phyloP scores from a whole-genome alignment of 2,888 invertebrate species.

The Nomada flava region DNA sequence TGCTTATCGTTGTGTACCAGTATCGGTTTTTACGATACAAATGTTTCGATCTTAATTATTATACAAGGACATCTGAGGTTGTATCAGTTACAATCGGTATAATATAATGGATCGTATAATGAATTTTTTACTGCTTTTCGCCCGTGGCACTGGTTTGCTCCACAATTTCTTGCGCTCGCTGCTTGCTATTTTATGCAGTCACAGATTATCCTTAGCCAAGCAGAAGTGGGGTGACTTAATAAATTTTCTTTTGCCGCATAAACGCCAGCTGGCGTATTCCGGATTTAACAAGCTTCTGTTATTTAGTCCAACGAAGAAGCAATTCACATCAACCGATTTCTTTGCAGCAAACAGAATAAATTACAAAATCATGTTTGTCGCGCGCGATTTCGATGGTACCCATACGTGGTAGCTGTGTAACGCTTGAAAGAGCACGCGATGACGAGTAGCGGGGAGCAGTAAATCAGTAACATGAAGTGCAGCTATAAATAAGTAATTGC shows the following conservation, averaged over 20 bases:
- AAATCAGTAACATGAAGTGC: too few species aligned
- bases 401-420: background rate
- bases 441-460: too few species aligned
- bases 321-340: background rate
- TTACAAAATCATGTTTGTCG: too few species aligned
- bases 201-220: background rate
- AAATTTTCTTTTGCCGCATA: background rate
- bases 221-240: background rate
- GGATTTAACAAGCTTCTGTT: conserved; percentile 39
- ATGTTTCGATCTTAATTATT: background rate
- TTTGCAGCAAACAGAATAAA: background rate
- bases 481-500: too few species aligned
- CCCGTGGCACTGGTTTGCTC: background rate
- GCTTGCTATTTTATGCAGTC: background rate
- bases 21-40: background rate
- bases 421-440: background rate
- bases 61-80: background rate
- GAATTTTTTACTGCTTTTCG: background rate
- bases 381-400: background rate
- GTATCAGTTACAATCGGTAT: background rate
- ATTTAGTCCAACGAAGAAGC: background rate
- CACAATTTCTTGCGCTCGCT: background rate
- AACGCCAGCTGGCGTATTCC: conserved; percentile 35
- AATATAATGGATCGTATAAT: too few species aligned
- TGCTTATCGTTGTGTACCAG: background rate